phyloP scores from a whole-genome alignment of 2,888 invertebrate genomes.

The Lithodes maja region DNA sequence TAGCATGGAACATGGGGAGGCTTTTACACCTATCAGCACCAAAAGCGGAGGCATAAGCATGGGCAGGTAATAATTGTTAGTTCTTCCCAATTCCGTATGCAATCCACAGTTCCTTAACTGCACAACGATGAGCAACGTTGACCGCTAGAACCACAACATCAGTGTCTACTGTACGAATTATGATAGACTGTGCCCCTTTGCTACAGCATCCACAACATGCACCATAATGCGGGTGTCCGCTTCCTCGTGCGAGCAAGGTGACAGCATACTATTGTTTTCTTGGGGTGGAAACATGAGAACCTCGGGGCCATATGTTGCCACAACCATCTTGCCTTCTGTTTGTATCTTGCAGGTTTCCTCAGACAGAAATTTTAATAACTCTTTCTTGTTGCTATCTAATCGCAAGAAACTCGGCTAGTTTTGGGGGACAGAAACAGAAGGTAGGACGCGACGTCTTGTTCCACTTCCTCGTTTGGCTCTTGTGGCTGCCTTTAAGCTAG shows the following conservation, averaged over 20 bases:
- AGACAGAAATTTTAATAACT: neutral
- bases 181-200: conserved; percentile 4
- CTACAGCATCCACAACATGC: no score
- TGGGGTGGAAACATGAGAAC: no score
- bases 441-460: conserved; percentile 4
- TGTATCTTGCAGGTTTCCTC: neutral
- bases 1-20: no score
- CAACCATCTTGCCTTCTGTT: neutral
- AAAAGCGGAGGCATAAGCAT: neutral
- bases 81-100: neutral
- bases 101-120: conserved; percentile 8
- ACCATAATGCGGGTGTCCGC: no score
- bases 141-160: neutral
- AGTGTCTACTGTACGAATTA: no score
- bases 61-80: neutral
- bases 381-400: no score
- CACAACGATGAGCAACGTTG: conserved; percentile 4
- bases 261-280: no score
- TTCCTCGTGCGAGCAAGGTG: no score
- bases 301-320: no score
- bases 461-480: no score
- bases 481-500: no score
- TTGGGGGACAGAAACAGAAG: conserved; percentile 3
- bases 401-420: conserved; percentile 4
- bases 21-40: no score